These are phyloP conservation scores for Brachyhypopomus gauderio DNA, from an alignment of 2,113 vertebrate species.

Conservation along the genomic window DNA sequence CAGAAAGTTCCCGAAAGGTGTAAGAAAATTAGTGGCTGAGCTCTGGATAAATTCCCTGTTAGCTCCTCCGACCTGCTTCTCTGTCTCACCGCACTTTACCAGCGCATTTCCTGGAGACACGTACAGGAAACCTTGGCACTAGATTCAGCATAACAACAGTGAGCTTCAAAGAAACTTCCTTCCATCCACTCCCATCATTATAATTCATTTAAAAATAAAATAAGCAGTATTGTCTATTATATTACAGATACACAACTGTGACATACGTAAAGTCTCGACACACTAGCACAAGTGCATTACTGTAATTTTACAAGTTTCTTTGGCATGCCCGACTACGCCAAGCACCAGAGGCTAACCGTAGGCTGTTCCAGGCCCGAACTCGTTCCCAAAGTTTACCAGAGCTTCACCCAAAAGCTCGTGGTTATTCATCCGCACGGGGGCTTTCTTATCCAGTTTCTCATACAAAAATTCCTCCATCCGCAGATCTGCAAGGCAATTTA, in stretches of 20 bases:
- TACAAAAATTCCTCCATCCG: constrained; percentile 98
- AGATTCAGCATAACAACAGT: not conserved
- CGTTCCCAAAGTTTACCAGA: constrained; percentile 94
- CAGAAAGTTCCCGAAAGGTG: constrained; percentile 94
- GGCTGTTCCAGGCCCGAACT: constrained; percentile 93
- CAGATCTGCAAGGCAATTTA: constrained; percentile 79
- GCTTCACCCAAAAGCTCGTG: constrained; percentile 91
- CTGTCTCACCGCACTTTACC: constrained; percentile 95
- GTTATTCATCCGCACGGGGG: constrained; percentile 90
- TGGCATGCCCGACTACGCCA: no score
- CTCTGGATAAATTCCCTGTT: constrained; percentile 94
- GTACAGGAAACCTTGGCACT: not conserved
- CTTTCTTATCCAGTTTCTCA: constrained; percentile 97
- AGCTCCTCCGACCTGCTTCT: constrained; percentile 93
- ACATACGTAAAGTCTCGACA: no score
- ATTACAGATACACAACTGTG: no score
- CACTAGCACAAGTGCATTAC: no score
- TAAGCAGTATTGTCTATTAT: no score
- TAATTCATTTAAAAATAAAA: no score
- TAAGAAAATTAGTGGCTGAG: constrained; percentile 95
- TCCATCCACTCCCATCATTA: not conserved
- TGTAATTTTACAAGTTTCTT: no score
- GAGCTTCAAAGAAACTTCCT: not conserved
- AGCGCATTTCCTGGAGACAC: constrained; percentile 88
- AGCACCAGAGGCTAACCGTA: constrained; percentile 81